Evolutionary conservation across 2,113 vertebrate genomes (phyloP), one percentile per base, ranked within the genome.

Genomic region (Furnarius figulus): DNA sequence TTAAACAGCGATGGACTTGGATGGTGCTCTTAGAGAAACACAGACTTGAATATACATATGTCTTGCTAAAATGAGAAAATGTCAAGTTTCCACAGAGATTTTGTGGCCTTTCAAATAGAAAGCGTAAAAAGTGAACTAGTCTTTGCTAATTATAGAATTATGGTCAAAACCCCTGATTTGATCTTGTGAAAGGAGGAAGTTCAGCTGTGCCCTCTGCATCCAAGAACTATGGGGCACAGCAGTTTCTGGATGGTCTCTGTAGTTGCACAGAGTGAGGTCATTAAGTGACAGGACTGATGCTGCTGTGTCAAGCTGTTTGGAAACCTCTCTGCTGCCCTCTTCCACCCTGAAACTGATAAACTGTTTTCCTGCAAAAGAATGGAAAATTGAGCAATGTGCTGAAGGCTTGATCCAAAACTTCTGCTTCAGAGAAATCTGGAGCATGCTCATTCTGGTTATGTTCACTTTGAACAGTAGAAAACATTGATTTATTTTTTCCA

Each of bases 331-430:
- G 68, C 83, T 86, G 88, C 86, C 93, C 85, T 89, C 92, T 94
- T 94, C 79, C 80, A 86, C 83, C 31, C 85, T 90, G 23, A 59
- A 86, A 90, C 16, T 96, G 96, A 93, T 78, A 85, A 74, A 93
- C 81, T 94, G 93, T 90, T 96, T 96, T 96, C 76, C 46, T 94
- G 79, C 70, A 58, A 50, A 75, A 93, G 92, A 96, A 95, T 92
- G 94, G 96, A 96, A 96, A 97, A 94, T 96, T 96, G 92, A 92
- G 92, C 96, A 97, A 96, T 89, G 66, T 90, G 80, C 79, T 55
- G 86, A 90, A 68, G 80, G 44, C 83, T 95, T 92, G 90, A 96
- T 96, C 80, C 93, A 89, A 53, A 85, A 63, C 66, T 95, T 62
- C 23, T 42, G 86, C 70, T 78, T 93, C 52, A 44, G 88, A 72